Conservation (phyloP, 1,140 invertebrate genomes). For the Brachystomella parvula region DNA sequence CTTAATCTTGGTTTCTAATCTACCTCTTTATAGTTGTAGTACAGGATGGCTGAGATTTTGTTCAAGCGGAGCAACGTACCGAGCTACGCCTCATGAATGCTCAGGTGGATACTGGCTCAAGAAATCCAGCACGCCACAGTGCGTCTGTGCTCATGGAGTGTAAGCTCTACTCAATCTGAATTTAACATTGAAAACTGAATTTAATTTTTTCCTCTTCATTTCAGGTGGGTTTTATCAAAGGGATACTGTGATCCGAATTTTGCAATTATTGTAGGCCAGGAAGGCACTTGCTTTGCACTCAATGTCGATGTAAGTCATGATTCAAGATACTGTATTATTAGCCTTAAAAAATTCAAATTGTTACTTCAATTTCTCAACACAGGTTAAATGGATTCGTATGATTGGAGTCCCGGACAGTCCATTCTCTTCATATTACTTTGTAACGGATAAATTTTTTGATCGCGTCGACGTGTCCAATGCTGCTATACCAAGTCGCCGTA, state of each 20-base stretch:
- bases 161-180: constrained; percentile 6
- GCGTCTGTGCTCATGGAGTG: constrained; percentile 22
- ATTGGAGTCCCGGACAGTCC: constrained; percentile 1
- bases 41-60: constrained; percentile 7
- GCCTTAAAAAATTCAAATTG: background rate
- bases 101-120: constrained; percentile 20
- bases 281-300: constrained; percentile 17
- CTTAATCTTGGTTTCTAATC: background rate
- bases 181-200: background rate
- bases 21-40: background rate
- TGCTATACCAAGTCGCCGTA: background rate
- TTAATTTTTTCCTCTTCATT: background rate
- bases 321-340: background rate
- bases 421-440: background rate
- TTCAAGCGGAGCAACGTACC: background rate
- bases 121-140: constrained; percentile 3
- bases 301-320: constrained; percentile 12
- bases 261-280: constrained; percentile 6
- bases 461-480: background rate
- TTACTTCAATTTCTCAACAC: background rate
- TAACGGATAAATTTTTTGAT: background rate
- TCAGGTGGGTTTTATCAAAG: constrained; percentile 17
- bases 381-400: constrained; percentile 1
- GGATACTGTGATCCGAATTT: constrained; percentile 14
- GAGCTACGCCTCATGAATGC: constrained; percentile 13